phyloP scores from a whole-genome alignment of 2,888 invertebrate genomes.

The Sicus ferrugineus region DNA sequence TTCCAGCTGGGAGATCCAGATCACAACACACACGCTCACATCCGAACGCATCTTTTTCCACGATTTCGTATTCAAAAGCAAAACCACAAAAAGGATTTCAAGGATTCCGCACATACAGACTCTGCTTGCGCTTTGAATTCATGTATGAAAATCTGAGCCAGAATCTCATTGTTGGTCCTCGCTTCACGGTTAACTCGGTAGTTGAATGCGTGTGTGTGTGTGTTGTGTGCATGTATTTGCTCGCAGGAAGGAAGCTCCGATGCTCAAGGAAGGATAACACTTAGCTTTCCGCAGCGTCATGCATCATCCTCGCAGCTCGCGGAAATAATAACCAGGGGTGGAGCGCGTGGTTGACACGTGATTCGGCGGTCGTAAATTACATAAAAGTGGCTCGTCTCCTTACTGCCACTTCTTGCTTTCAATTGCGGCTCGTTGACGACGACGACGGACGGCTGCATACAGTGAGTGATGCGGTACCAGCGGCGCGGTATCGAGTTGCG shows the following conservation, averaged over 20 bases:
- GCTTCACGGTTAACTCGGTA: too few species aligned
- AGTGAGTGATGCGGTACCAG: background rate
- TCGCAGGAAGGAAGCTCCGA: constrained; percentile 16
- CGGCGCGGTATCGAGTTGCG: too few species aligned
- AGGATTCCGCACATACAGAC: constrained; percentile 29
- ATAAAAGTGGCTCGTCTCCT: constrained; percentile 11
- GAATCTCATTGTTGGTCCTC: constrained; percentile 24
- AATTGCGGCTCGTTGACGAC: constrained; percentile 19
- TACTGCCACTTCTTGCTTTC: background rate
- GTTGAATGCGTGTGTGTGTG: constrained; percentile 13
- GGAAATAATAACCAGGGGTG: constrained; percentile 54
- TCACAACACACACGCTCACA: too few species aligned
- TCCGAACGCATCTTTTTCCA: background rate
- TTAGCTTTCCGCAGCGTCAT: constrained; percentile 53
- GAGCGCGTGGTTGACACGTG: constrained; percentile 65
- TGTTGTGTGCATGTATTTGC: constrained; percentile 38
- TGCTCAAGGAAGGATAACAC: constrained; percentile 19
- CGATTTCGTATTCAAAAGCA: constrained; percentile 54
- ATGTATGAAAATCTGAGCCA: constrained; percentile 44
- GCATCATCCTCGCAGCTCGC: constrained; percentile 48
- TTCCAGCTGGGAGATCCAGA: too few species aligned
- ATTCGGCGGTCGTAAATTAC: constrained; percentile 62
- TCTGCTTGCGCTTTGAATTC: constrained; percentile 51
- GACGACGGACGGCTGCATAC: background rate
- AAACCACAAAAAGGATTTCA: constrained; percentile 47